Evolutionary conservation across 2,113 vertebrate genomes (phyloP), one percentile per base, ranked within the genome.

Genomic region (Brevimyrus niger): DNA sequence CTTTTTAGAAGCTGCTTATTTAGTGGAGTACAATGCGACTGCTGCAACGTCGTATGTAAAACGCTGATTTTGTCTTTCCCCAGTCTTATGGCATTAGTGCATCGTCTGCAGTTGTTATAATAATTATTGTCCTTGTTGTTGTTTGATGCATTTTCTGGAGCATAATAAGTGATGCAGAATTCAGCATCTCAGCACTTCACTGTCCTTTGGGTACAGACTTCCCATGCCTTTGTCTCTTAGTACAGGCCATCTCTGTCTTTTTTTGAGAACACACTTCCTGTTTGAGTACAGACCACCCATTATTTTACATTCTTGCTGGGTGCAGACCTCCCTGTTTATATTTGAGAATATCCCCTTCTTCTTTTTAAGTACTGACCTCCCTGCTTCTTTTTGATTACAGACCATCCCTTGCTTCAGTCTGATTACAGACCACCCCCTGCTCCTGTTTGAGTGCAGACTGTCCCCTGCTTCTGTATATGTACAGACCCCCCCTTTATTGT

Each of bases 121-220:
- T 80, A 80, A 80, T 80, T 38, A 80, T 80, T 80, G 73, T 80
- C 73, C 31, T 80, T 80, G 73, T 80, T 38, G 73, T 80, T 80
- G 69, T 38, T 38, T 76, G 73, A 80, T 80, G 73, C 73, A 38
- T 80, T 35, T 42, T 38, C 35, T 80, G 73, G 31, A 38, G 73
- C 61, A 69, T 69, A 65, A 65, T 65, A 69, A 69, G n/a, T 69
- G 61, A 69, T 11, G 61, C 61, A 69, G 61, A 31, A 69, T 31
- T 31, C 61, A 69, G 61, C 10, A 31, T 31, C 61, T 69, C 61
- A 69, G 61, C 61, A 69, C 61, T 69, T 69, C 61, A 69, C 27
- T 69, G 27, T 69, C 61, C 61, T 69, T 69, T 69, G 61, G 61
- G 61, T 31, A 69, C 61, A 31, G n/a, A 69, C 27, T 69, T 69